Conservation (phyloP, 1,140 invertebrate genomes). For the Drosophila mauritiana region DNA sequence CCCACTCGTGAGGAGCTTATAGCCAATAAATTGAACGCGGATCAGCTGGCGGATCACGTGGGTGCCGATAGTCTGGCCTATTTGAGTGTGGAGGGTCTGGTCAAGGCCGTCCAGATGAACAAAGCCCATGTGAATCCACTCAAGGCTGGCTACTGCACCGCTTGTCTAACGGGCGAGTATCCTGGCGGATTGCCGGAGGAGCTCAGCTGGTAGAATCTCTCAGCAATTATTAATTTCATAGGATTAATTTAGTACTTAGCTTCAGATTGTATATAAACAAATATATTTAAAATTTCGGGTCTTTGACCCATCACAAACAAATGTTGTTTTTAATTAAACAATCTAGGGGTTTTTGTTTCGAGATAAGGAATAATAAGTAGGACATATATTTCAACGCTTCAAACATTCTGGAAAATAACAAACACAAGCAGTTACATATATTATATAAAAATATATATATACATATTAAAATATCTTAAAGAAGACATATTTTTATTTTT, state of each 20-base stretch:
- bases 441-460: no score
- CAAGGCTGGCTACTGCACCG: constrained; percentile 91
- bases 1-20: constrained; percentile 98
- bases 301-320: not conserved
- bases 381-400: no score
- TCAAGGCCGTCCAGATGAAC: constrained; percentile 92
- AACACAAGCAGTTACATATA: not conserved
- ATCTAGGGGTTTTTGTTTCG: not conserved
- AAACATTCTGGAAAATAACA: not conserved
- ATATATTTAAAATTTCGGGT: constrained; percentile 29
- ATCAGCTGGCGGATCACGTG: constrained; percentile 93
- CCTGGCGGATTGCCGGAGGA: constrained; percentile 91
- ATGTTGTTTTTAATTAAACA: not conserved
- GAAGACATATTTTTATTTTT: no score
- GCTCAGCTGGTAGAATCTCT: constrained; percentile 89
- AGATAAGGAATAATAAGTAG: not conserved
- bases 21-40: constrained; percentile 93
- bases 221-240: not conserved
- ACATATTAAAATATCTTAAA: no score
- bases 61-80: constrained; percentile 97
- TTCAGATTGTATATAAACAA: constrained; percentile 21
- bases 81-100: constrained; percentile 96
- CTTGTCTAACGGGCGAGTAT: constrained; percentile 93
- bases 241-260: constrained; percentile 35
- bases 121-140: constrained; percentile 88